phyloP scores from a whole-genome alignment of 2,113 vertebrate species.

The Nyctereutes procyonoides region DNA sequence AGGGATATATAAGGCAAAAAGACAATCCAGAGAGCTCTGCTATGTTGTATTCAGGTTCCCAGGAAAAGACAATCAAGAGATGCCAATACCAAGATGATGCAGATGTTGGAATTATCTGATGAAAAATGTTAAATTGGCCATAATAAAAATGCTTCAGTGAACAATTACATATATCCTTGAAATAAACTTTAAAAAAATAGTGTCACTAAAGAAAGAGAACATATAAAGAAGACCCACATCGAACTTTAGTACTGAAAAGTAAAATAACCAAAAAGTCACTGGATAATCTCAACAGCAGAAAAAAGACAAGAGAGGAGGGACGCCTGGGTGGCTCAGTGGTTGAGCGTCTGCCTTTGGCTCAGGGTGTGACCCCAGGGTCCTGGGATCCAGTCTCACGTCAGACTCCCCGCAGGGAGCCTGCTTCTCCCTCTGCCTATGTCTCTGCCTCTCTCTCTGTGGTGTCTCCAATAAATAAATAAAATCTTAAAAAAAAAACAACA shows the following conservation, averaged over 20 bases:
- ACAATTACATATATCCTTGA: neutral
- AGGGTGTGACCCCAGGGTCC: too few relatives aligned
- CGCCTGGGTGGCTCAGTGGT: too few relatives aligned
- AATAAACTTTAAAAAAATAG: neutral
- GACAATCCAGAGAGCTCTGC: neutral
- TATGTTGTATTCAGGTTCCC: neutral
- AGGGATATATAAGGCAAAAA: neutral
- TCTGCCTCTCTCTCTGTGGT: too few relatives aligned
- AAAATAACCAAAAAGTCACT: neutral
- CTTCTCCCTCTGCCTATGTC: too few relatives aligned
- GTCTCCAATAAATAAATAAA: too few relatives aligned
- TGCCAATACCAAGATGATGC: neutral
- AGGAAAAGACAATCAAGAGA: conserved; percentile 13
- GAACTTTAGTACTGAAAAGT: neutral
- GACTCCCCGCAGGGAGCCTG: too few relatives aligned
- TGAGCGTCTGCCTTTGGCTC: too few relatives aligned
- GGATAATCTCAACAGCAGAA: neutral
- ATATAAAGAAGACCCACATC: neutral
- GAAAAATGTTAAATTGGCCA: neutral
- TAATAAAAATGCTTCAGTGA: neutral
- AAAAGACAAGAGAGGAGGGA: neutral
- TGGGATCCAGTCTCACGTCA: too few relatives aligned
- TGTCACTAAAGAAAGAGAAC: neutral
- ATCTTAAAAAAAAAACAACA: too few relatives aligned
- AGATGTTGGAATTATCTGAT: neutral